phyloP scores from a whole-genome alignment of 2,113 vertebrate genomes.

The Phylloscopus trochiloides region DNA sequence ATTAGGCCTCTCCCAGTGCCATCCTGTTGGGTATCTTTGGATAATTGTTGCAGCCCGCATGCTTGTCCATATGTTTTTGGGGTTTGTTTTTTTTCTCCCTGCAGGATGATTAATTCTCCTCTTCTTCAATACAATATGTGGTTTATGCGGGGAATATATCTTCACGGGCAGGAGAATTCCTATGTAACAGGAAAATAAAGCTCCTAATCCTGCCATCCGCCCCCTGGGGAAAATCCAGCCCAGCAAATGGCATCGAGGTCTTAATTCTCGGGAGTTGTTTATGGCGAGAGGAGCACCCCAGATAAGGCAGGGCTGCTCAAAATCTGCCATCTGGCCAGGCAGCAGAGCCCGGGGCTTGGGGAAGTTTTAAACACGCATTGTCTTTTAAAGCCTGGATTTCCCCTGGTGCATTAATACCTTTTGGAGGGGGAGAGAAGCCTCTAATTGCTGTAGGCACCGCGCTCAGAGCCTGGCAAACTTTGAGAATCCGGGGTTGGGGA shows the following conservation, averaged over 20 bases:
- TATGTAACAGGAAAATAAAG: neutral
- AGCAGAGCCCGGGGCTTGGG: neutral
- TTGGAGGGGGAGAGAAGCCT: neutral
- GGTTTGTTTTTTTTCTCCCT: neutral
- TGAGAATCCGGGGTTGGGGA: neutral
- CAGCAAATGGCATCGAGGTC: neutral
- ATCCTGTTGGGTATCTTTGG: neutral
- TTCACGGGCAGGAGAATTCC: neutral
- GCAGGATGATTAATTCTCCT: neutral
- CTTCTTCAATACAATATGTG: neutral
- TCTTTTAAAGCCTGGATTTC: neutral
- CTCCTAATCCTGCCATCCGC: neutral
- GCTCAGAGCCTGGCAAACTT: neutral
- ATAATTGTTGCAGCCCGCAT: slow-evolving; percentile 33
- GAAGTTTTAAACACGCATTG: neutral
- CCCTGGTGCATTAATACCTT: neutral
- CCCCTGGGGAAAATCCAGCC: neutral
- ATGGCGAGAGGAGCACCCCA: neutral
- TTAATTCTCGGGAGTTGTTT: neutral
- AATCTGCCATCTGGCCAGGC: neutral
- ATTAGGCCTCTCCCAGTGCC: neutral
- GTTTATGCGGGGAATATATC: neutral
- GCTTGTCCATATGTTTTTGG: neutral
- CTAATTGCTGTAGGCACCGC: neutral
- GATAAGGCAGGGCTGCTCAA: neutral